These are phyloP conservation scores for Prenolepis imparis DNA, from an alignment of 2,888 invertebrate species.

Conservation along the genomic window DNA sequence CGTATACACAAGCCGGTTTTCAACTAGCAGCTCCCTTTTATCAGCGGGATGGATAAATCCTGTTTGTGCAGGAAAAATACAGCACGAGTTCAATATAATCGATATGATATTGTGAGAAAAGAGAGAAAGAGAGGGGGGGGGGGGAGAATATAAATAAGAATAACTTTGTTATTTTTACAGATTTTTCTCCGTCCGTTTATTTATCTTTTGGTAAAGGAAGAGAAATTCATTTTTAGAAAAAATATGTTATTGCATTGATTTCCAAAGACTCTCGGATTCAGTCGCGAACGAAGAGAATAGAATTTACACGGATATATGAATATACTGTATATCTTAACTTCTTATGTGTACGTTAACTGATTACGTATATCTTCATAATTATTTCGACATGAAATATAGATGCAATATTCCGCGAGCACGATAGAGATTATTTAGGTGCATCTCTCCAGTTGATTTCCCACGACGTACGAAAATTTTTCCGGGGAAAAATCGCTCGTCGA, in stretches of 20 bases:
- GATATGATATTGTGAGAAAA: slow-evolving; percentile 20
- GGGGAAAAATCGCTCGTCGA: slow-evolving; percentile 33
- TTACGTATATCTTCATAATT: slow-evolving; percentile 8
- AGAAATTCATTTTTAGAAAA: neutral
- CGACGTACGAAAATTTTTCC: slow-evolving; percentile 33
- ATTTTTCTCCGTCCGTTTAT: neutral
- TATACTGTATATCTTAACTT: no score
- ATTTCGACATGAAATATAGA: slow-evolving; percentile 9
- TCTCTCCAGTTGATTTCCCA: slow-evolving; percentile 44
- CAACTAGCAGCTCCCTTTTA: slow-evolving; percentile 56
- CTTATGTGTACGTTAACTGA: neutral
- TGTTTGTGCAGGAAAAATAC: slow-evolving; percentile 34
- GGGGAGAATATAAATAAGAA: slow-evolving; percentile 1
- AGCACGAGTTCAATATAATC: slow-evolving; percentile 41
- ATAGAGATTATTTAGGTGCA: neutral
- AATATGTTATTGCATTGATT: neutral
- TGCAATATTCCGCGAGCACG: neutral
- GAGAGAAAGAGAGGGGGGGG: neutral
- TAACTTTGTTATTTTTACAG: slow-evolving; percentile 31
- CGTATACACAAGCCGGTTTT: slow-evolving; percentile 59
- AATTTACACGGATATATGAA: neutral
- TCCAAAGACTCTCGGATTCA: neutral
- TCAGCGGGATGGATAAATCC: slow-evolving; percentile 45
- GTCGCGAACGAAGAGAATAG: neutral
- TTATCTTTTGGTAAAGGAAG: neutral